Percentiles rank a stretch among this genome's conserved stretches.
Conservation (phyloP, 2,888 invertebrate species). For the Limulus polyphemus region DNA sequence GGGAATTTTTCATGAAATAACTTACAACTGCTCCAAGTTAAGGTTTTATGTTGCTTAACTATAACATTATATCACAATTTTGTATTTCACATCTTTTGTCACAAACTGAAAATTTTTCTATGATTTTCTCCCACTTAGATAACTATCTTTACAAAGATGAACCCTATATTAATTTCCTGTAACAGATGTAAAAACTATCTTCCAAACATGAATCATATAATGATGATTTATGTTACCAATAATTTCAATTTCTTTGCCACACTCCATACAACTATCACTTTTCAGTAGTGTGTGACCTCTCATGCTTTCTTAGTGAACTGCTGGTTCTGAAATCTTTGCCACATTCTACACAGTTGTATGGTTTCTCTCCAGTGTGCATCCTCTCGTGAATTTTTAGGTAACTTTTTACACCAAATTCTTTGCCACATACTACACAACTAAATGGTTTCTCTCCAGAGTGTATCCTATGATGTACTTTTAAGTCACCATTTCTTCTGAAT, state of each 20-base stretch:
- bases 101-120: no score
- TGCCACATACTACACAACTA: conserved; percentile 33
- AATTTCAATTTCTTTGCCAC: background rate
- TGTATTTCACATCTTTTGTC: no score
- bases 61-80: no score
- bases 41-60: no score
- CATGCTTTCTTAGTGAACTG: background rate
- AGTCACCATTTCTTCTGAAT: conserved; percentile 38
- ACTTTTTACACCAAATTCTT: conserved; percentile 32
- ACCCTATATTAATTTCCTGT: conserved; percentile 51
- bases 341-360: background rate
- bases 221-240: background rate
- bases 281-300: background rate
- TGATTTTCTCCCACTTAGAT: no score
- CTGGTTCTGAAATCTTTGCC: background rate
- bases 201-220: background rate
- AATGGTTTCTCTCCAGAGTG: conserved; percentile 37
- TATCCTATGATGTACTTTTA: conserved; percentile 37
- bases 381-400: background rate
- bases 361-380: background rate
- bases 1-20: no score
- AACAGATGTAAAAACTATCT: conserved; percentile 41
- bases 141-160: conserved; percentile 39
- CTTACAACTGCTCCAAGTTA: no score
- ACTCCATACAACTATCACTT: background rate